phyloP scores from a whole-genome alignment of 2,113 vertebrate genomes.

The Noctilio leporinus region DNA sequence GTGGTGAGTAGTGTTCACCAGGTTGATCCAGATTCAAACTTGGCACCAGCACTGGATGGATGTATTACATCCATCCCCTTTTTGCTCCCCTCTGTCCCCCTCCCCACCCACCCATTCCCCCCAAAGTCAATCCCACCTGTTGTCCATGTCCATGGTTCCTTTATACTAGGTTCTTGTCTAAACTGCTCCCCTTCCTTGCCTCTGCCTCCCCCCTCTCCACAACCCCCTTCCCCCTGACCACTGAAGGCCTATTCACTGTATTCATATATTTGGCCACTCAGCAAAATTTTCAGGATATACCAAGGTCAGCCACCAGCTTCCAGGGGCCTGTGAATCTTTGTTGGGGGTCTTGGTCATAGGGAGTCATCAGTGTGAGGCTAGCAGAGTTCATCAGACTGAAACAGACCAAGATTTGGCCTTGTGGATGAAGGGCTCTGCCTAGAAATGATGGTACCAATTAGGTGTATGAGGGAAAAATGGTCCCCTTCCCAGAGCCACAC shows the following conservation, averaged over 20 bases:
- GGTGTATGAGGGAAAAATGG: neutral
- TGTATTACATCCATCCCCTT: too few relatives aligned
- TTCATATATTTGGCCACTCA: too few relatives aligned
- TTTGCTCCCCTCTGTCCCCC: too few relatives aligned
- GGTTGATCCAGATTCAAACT: neutral
- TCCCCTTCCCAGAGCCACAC: neutral
- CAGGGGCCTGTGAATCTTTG: neutral
- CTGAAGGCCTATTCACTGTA: too few relatives aligned
- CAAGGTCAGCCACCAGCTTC: neutral
- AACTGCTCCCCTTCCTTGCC: too few relatives aligned
- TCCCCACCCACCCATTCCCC: too few relatives aligned
- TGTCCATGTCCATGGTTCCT: too few relatives aligned
- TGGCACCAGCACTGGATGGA: neutral
- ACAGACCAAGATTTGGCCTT: neutral
- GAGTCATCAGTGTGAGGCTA: neutral
- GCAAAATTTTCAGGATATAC: neutral
- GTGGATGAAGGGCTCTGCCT: neutral
- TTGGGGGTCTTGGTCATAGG: neutral
- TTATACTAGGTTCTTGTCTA: too few relatives aligned
- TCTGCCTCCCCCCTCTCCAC: too few relatives aligned
- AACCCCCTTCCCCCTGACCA: too few relatives aligned
- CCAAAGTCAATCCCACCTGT: too few relatives aligned
- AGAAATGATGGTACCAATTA: neutral
- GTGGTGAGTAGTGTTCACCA: neutral
- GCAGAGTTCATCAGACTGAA: neutral